Evolutionary conservation across 1,140 invertebrate genomes (phyloP).

Genomic region (Asbolus verrucosus): DNA sequence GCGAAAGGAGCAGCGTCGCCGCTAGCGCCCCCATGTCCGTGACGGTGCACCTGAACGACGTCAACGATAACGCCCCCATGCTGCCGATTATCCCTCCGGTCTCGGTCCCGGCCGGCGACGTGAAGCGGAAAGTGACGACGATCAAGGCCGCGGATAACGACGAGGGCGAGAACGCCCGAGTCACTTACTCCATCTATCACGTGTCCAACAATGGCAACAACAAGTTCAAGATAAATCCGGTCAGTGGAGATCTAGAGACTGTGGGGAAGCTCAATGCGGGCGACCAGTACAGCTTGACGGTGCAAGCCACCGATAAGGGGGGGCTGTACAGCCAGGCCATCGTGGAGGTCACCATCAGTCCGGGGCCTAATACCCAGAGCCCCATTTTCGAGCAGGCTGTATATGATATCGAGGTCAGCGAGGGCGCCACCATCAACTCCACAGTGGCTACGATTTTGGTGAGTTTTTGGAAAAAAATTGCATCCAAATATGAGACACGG

Average conservation of each 20-base stretch:
- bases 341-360: constrained; percentile 82
- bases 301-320: constrained; percentile 81
- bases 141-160: constrained; percentile 88
- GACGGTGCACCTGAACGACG: constrained; percentile 81
- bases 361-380: constrained; percentile 87
- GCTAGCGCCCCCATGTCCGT: constrained; percentile 85
- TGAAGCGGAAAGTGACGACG: constrained; percentile 79
- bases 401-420: constrained; percentile 89
- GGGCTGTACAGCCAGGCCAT: constrained; percentile 83
- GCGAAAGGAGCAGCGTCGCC: constrained; percentile 81
- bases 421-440: constrained; percentile 87
- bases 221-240: constrained; percentile 87
- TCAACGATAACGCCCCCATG: constrained; percentile 87
- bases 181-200: constrained; percentile 86
- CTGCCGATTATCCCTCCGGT: constrained; percentile 82
- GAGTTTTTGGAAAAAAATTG: constrained; percentile 56
- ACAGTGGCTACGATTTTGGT: constrained; percentile 79
- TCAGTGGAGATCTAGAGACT: constrained; percentile 81
- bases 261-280: constrained; percentile 83
- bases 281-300: constrained; percentile 89
- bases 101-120: constrained; percentile 84
- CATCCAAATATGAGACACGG: not conserved
- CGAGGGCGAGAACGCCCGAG: constrained; percentile 83
- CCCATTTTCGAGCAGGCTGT: constrained; percentile 83
- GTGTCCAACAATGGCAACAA: constrained; percentile 89